Conservation (phyloP, 2,113 vertebrate genomes). For the Uria aalge region DNA sequence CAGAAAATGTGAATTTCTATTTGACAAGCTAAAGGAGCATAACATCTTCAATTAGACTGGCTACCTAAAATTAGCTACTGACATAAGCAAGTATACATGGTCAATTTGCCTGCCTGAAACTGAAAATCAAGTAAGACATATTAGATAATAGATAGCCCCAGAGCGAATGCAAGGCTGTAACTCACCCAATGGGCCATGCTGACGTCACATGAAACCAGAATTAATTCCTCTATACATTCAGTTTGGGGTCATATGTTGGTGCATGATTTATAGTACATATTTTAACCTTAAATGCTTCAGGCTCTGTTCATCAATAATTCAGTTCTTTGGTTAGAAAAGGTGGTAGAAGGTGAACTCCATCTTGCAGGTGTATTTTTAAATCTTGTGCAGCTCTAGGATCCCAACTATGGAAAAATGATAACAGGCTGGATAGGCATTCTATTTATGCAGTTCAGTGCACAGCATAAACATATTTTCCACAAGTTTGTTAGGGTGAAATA, state of each 20-base stretch:
- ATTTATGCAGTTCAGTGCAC: background rate
- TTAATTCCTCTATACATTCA: slow-evolving; percentile 27
- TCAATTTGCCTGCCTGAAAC: slow-evolving; percentile 63
- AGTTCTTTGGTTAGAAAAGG: background rate
- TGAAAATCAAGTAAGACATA: slow-evolving; percentile 64
- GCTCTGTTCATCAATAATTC: background rate
- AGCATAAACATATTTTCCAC: background rate
- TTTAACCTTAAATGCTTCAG: slow-evolving; percentile 8
- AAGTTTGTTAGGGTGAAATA: background rate
- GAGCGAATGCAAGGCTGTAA: slow-evolving; percentile 41
- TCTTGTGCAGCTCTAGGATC: background rate
- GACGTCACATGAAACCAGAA: slow-evolving; percentile 53
- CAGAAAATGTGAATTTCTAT: slow-evolving; percentile 74
- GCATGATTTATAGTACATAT: background rate
- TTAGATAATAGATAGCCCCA: slow-evolving; percentile 60
- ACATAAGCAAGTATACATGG: slow-evolving; percentile 65
- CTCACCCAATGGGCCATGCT: slow-evolving; percentile 33
- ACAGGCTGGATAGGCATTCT: background rate
- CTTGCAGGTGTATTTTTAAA: background rate
- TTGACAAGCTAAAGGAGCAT: slow-evolving; percentile 74
- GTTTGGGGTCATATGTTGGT: background rate
- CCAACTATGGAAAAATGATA: background rate
- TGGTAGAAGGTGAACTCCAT: background rate
- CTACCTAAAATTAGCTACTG: slow-evolving; percentile 74
- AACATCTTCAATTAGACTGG: slow-evolving; percentile 73